A percentile compares a stretch with the other conserved stretches of the same genome.
Evolutionary conservation across 1,140 invertebrate genomes (phyloP).

Genomic region (Sminthurinus signatus): DNA sequence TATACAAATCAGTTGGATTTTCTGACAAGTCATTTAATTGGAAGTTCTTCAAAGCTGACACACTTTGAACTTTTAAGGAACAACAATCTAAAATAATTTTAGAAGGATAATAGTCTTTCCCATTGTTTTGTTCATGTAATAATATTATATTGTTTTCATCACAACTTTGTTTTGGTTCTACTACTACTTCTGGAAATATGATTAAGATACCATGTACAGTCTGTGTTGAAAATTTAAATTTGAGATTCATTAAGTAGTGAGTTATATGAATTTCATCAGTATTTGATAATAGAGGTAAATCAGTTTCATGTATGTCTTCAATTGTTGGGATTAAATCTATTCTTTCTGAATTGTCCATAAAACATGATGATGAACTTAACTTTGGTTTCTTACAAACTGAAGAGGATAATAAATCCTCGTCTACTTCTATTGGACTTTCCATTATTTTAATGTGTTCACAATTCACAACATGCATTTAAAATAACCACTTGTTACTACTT

Average conservation of each 20-base stretch:
- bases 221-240: constrained; percentile 39
- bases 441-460: too few species aligned
- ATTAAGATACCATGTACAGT: constrained; percentile 41
- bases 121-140: too few species aligned
- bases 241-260: constrained; percentile 43
- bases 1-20: too few species aligned
- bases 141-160: too few species aligned
- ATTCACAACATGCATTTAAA: too few species aligned
- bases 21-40: too few species aligned
- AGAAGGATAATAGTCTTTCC: too few species aligned
- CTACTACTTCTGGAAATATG: constrained; percentile 37
- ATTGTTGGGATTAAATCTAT: neutral
- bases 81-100: constrained; percentile 43
- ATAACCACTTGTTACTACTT: too few species aligned
- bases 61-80: constrained; percentile 38
- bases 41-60: constrained; percentile 14
- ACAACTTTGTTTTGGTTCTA: neutral
- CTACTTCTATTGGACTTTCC: too few species aligned
- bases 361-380: too few species aligned
- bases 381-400: neutral
- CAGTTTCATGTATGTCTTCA: constrained; percentile 34
- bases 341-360: too few species aligned
- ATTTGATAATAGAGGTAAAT: constrained; percentile 46
- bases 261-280: constrained; percentile 42
- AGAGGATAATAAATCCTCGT: too few species aligned